phyloP scores from a whole-genome alignment of 2,797 vertebrate genomes.

The Geotrypetes seraphini region DNA sequence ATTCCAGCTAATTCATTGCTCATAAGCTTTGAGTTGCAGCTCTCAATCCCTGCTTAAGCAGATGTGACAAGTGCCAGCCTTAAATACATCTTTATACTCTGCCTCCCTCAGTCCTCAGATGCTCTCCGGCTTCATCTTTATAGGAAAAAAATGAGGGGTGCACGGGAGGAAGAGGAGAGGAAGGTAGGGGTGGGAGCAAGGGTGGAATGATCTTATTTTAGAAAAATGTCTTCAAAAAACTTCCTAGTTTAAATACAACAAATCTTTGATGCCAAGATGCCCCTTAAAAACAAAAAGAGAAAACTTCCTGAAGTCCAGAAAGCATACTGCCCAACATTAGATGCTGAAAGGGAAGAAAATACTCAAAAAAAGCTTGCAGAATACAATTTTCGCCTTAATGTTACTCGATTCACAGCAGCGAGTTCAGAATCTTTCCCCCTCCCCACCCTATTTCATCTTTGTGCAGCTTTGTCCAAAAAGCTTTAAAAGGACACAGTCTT shows the following conservation, averaged over 20 bases:
- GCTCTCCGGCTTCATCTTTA: background rate
- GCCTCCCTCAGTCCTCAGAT: background rate
- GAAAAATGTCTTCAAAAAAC: conserved; percentile 14
- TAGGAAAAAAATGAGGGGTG: background rate
- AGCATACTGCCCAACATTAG: conserved; percentile 15
- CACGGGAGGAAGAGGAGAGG: background rate
- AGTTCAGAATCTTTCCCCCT: conserved; percentile 32
- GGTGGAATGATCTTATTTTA: background rate
- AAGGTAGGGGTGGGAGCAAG: no score
- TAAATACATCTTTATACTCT: background rate
- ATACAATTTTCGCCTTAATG: conserved; percentile 37
- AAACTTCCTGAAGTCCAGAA: conserved; percentile 18
- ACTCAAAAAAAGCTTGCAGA: conserved; percentile 54
- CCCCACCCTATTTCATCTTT: conserved; percentile 7
- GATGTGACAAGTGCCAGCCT: fast-evolving
- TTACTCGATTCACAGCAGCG: conserved; percentile 43
- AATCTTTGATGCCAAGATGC: conserved; percentile 23
- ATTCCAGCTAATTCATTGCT: no score
- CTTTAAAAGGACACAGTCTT: conserved; percentile 30
- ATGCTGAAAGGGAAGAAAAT: conserved; percentile 42
- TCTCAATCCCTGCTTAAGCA: background rate
- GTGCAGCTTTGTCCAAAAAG: conserved; percentile 28
- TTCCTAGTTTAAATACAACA: conserved; percentile 11
- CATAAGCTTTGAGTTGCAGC: no score
- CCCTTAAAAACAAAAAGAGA: conserved; percentile 21